Conservation (phyloP, 1,140 invertebrate genomes). For the Drosophila ogumai region DNA sequence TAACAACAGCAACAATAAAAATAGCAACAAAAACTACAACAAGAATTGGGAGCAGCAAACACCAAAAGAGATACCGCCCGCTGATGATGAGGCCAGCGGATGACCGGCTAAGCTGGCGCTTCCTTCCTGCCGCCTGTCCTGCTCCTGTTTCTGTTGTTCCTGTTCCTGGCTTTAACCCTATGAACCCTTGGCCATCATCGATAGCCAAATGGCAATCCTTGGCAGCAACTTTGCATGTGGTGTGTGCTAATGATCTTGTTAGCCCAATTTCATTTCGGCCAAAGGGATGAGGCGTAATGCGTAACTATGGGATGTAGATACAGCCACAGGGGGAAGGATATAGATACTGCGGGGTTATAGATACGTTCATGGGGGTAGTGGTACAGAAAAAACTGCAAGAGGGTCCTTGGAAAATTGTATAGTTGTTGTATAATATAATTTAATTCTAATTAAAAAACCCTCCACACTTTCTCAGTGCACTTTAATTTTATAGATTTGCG, state of each 20-base stretch:
- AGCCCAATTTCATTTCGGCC: slow-evolving; percentile 3
- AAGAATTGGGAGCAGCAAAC: slow-evolving; percentile 16
- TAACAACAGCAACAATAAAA: not conserved
- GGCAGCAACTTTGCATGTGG: slow-evolving; percentile 29
- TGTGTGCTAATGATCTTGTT: slow-evolving; percentile 39
- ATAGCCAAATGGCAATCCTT: slow-evolving; percentile 25
- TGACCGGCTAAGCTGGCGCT: slow-evolving; percentile 33
- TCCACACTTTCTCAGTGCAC: not conserved
- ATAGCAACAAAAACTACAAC: not conserved
- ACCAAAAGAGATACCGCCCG: slow-evolving; percentile 24
- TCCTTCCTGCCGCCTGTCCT: slow-evolving; percentile 26
- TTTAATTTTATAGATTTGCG: slow-evolving; percentile 17
- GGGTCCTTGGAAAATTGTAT: not conserved
- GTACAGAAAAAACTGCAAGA: not conserved
- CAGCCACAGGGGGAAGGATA: not conserved
- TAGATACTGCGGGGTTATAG: not conserved
- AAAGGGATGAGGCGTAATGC: not conserved
- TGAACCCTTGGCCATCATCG: slow-evolving; percentile 1
- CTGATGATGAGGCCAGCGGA: slow-evolving; percentile 38
- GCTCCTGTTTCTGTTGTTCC: not conserved
- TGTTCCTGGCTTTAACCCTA: not conserved
- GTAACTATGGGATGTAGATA: not conserved
- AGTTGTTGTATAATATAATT: too few relatives aligned
- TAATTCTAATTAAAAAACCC: not conserved
- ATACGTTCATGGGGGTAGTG: not conserved